Base-by-base conservation (phyloP, 2,888 invertebrate genomes). In the Drosophila birchii region DNA sequence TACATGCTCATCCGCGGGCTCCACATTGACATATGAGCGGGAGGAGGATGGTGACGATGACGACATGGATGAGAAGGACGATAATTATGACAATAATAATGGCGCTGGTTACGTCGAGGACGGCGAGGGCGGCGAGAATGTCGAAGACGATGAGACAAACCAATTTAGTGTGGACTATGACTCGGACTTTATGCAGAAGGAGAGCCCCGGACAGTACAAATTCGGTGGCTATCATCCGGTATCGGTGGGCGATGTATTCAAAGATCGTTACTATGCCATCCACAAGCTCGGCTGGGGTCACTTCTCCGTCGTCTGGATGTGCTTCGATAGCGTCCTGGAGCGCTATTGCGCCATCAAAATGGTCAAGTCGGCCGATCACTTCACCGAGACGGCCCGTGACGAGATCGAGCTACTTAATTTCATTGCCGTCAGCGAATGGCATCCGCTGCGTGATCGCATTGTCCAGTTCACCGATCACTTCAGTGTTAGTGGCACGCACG, bases 281-380 rank as follows among this genome's bases (percentile, higher is more conserved):
- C 95, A 93, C 96, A 99, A 95, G 94, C 98, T 92, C 97, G 99
- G 93, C 18, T 93, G 92, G 92, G 99, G 99, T 64, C 99, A 99
- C 93, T 99, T 99, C 93, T 99, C 99, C 59, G 99, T 99, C 12
- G 99, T 99, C 43, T 99, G 99, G 99, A 95, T 99, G 79, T 98
- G 99, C 93, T 99, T 98, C 98, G 99, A 99, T 94, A 94, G 95
- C 90, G 95, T 96, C 88, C 96, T 96, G 88, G 97, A 97, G 91
- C 94, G 97, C 84, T 99, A 99, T 94, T 99, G 98, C 78, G 99
- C 99, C 62, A 94, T 99, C 87, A 99, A 99, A 94, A 98, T 99
- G 82, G 99, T 99, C 71, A 99, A 99, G 93, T 98, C 99, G 85
- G 99, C 98, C 62, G 96, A 97, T 84, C 98, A 99, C 93, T 99